Percentiles rank a stretch among this genome's conserved stretches.
Evolutionary conservation across 2,113 vertebrate genomes (phyloP).

Genomic region (Chrysemys picta): DNA sequence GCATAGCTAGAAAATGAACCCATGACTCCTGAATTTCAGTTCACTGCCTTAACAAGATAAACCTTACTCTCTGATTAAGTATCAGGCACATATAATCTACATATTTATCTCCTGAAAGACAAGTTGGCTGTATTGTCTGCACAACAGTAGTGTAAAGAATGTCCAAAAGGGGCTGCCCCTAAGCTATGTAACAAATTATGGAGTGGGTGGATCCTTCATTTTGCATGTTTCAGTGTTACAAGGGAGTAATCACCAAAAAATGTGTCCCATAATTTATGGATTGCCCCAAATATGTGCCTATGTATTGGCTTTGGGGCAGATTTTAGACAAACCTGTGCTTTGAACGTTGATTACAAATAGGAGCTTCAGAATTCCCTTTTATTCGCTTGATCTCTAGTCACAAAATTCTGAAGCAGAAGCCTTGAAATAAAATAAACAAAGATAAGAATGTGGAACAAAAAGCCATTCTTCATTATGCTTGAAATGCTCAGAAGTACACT

Average conservation of each 20-base stretch:
- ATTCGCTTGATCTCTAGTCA: slow-evolving; percentile 66
- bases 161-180: background rate
- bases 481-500: background rate
- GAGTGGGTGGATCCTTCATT: background rate
- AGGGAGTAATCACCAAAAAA: background rate
- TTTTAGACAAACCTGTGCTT: slow-evolving; percentile 44
- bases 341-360: slow-evolving; percentile 44
- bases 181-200: background rate
- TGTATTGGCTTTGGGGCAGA: slow-evolving; percentile 31
- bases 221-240: background rate
- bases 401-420: slow-evolving; percentile 52
- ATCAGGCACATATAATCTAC: slow-evolving; percentile 23
- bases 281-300: background rate
- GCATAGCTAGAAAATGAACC: slow-evolving; percentile 21
- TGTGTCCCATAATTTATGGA: background rate
- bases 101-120: background rate
- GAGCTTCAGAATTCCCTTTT: slow-evolving; percentile 52
- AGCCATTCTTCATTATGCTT: slow-evolving; percentile 21
- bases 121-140: background rate
- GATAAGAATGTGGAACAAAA: slow-evolving; percentile 43
- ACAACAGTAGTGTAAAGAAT: background rate
- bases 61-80: slow-evolving; percentile 1
- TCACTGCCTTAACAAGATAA: background rate
- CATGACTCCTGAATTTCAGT: background rate
- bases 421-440: slow-evolving; percentile 69